Conservation (phyloP, 2,113 vertebrate genomes). For the Myiopsitta monachus region DNA sequence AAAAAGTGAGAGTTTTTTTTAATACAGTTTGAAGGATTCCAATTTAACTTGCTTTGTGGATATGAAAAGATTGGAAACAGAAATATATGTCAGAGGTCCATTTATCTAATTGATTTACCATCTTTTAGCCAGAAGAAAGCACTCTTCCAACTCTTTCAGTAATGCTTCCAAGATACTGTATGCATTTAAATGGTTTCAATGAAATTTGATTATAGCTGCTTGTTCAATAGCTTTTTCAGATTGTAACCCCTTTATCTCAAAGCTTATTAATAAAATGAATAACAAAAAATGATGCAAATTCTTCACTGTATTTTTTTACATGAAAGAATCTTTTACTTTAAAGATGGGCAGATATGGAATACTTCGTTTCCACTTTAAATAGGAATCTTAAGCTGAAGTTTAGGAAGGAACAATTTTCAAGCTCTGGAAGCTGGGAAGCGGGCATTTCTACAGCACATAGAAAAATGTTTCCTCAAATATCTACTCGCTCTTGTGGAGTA, state of each 20-base stretch:
- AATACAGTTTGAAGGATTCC: not conserved
- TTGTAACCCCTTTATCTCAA: not conserved
- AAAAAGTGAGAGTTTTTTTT: fast-evolving
- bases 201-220: not conserved
- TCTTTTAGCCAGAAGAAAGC: not conserved
- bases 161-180: not conserved
- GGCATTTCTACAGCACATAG: not conserved
- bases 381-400: not conserved
- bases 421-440: not conserved
- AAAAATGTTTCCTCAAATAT: not conserved
- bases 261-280: not conserved
- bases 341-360: not conserved
- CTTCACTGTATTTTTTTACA: not conserved
- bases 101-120: not conserved
- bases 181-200: not conserved
- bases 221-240: not conserved
- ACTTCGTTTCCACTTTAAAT: not conserved
- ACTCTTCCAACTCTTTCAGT: not conserved
- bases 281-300: not conserved
- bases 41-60: not conserved
- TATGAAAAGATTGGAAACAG: not conserved
- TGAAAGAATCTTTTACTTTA: not conserved
- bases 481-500: not conserved
- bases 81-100: not conserved
- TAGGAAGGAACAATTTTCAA: not conserved